Evolutionary conservation across 2,888 invertebrate species (phyloP).

Genomic region (Hydriomena furcata): DNA sequence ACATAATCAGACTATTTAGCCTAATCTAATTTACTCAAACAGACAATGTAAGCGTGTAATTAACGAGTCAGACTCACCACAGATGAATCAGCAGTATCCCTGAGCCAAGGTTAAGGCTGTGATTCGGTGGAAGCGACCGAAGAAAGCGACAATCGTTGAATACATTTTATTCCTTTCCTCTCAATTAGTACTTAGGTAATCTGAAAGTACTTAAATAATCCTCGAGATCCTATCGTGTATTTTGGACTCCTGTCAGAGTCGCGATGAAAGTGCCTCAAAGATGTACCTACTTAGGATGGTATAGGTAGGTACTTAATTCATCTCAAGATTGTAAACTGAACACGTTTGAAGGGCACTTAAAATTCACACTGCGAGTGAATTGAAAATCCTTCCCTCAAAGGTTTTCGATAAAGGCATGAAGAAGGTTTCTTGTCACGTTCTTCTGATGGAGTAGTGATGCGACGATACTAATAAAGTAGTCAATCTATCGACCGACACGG

Average conservation of each 20-base stretch:
- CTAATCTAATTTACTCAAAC: slow-evolving; percentile 33
- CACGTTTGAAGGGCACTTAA: slow-evolving; percentile 46
- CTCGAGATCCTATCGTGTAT: no score
- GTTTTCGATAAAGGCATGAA: slow-evolving; percentile 44
- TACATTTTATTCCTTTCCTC: no score
- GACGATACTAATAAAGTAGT: slow-evolving; percentile 24
- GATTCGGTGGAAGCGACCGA: background rate
- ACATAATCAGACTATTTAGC: slow-evolving; percentile 19
- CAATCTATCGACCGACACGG: background rate
- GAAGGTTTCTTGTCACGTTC: slow-evolving; percentile 51
- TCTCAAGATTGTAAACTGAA: slow-evolving; percentile 38
- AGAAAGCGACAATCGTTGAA: background rate
- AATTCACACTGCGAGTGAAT: slow-evolving; percentile 52
- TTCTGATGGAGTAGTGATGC: slow-evolving; percentile 41
- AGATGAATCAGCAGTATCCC: slow-evolving; percentile 32
- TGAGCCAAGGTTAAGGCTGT: slow-evolving; percentile 14
- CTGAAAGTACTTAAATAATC: no score
- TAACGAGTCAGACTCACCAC: slow-evolving; percentile 30
- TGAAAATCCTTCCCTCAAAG: slow-evolving; percentile 50
- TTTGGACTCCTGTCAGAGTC: background rate
- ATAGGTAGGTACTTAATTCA: slow-evolving; percentile 27
- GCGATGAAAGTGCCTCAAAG: background rate
- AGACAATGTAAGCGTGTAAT: slow-evolving; percentile 34
- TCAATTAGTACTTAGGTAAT: no score
- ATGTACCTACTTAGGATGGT: background rate